phyloP scores from a whole-genome alignment of 2,888 invertebrate genomes.

The Eupithecia inturbata region DNA sequence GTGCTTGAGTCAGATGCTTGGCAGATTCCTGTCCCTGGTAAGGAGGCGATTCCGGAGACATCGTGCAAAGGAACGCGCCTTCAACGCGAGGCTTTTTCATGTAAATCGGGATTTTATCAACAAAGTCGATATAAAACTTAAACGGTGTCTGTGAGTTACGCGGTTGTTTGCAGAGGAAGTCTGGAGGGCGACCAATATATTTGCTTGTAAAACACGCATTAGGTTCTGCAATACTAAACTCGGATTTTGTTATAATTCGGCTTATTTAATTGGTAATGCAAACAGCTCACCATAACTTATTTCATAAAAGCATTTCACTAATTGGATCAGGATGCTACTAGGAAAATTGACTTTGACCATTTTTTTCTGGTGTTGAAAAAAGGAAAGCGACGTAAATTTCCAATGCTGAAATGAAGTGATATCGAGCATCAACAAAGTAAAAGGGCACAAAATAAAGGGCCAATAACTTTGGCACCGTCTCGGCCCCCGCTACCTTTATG shows the following conservation, averaged over 20 bases:
- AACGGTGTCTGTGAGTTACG: conserved; percentile 57
- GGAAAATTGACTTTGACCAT: not conserved
- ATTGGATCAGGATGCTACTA: not conserved
- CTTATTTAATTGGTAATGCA: not conserved
- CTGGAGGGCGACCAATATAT: conserved; percentile 33
- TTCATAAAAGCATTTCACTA: not conserved
- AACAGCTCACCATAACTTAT: not conserved
- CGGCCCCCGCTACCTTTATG: conserved; percentile 39
- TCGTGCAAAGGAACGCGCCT: conserved; percentile 56
- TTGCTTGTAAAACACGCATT: conserved; percentile 24
- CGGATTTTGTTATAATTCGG: not conserved
- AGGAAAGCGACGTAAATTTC: conserved; percentile 12
- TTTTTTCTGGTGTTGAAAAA: not conserved
- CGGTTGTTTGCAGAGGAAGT: conserved; percentile 44
- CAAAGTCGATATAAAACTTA: conserved; percentile 71
- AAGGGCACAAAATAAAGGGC: conserved; percentile 35
- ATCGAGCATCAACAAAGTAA: conserved; percentile 31
- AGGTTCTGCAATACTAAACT: conserved; percentile 4
- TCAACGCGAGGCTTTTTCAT: conserved; percentile 71
- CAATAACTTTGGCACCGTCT: conserved; percentile 34
- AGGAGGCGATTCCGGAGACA: conserved; percentile 59
- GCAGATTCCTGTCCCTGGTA: conserved; percentile 76
- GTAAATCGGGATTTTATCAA: conserved; percentile 77
- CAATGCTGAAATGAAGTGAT: conserved; percentile 28
- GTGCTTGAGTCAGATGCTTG: conserved; percentile 69